Percentiles rank a stretch among this genome's conserved stretches.
phyloP scores from a whole-genome alignment of 2,113 vertebrate species.

The Danio rerio region DNA sequence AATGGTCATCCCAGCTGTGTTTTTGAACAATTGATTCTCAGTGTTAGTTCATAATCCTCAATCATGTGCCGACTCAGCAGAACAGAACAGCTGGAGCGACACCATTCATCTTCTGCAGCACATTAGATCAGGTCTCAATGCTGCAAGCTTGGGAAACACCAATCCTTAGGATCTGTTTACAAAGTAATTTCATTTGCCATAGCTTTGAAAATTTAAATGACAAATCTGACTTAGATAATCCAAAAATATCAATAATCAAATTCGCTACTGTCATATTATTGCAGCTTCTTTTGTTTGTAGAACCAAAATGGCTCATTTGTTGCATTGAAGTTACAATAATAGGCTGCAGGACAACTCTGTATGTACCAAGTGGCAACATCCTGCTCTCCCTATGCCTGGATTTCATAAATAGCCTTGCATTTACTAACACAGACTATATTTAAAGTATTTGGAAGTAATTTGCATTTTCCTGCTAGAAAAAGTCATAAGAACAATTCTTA shows the following conservation, averaged over 20 bases:
- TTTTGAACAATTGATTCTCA: not conserved
- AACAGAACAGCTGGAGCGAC: not conserved
- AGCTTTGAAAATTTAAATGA: not conserved
- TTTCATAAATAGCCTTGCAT: too few species aligned
- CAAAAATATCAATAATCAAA: not conserved
- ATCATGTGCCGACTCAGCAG: not conserved
- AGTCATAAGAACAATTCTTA: too few species aligned
- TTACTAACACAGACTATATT: too few species aligned
- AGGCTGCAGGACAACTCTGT: too few species aligned
- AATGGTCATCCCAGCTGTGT: constrained; percentile 3
- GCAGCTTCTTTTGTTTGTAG: too few species aligned
- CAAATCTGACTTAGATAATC: not conserved
- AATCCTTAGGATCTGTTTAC: not conserved
- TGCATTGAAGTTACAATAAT: too few species aligned
- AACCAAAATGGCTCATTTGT: too few species aligned
- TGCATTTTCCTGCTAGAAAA: too few species aligned
- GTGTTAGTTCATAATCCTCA: not conserved
- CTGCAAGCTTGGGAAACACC: not conserved
- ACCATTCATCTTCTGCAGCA: not conserved
- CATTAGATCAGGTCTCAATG: not conserved
- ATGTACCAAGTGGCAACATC: too few species aligned
- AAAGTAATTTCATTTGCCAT: not conserved
- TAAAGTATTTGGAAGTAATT: too few species aligned
- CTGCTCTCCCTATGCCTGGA: too few species aligned
- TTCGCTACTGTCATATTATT: too few species aligned